phyloP scores from a whole-genome alignment of 1,140 invertebrate genomes.

The Meloidogyne exigua region DNA sequence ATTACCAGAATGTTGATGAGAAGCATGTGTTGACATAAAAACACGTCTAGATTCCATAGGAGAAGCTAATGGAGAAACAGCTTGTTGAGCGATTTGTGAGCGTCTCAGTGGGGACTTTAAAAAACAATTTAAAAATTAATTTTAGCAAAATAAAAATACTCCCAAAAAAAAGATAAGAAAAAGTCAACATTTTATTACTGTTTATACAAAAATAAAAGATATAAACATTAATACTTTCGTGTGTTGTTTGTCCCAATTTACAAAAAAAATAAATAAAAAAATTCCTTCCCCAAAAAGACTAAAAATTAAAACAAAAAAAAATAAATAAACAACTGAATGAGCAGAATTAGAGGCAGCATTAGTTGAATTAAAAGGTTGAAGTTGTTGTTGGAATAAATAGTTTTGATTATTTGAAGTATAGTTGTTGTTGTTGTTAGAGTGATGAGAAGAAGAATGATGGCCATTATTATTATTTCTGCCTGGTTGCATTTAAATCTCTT shows the following conservation, averaged over 20 bases:
- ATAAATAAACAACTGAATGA: constrained; percentile 14
- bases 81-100: neutral
- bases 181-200: neutral
- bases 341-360: constrained; percentile 17
- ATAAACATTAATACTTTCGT: neutral
- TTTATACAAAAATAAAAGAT: neutral
- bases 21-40: neutral
- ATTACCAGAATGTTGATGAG: neutral
- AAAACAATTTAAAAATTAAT: neutral
- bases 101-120: constrained; percentile 22
- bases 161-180: neutral
- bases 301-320: neutral
- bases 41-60: constrained; percentile 25
- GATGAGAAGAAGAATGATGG: neutral
- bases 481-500: neutral
- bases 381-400: constrained; percentile 5
- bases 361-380: neutral
- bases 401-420: neutral
- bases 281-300: too few relatives aligned
- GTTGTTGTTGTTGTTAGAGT: neutral
- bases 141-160: neutral
- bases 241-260: neutral
- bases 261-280: neutral
- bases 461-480: neutral
- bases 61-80: constrained; percentile 20